These are phyloP conservation scores for Lycopodina hypogea DNA, from an alignment of 37 sponge, comb jelly and placozoan genomes.

Conservation along the genomic window DNA sequence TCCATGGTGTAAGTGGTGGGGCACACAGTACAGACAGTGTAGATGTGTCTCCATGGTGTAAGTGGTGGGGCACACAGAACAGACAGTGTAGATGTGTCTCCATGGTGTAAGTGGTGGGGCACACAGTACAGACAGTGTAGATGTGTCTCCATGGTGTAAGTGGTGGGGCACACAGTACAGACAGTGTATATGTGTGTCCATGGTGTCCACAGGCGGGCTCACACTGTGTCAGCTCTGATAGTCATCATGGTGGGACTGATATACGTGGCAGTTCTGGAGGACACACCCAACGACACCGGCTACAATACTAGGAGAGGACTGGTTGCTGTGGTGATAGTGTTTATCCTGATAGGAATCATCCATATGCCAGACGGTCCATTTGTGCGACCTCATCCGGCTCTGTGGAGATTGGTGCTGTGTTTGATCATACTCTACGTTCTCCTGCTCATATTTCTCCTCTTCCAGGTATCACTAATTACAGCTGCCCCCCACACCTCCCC, in stretches of 20 bases:
- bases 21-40: no score
- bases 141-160: no score
- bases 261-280: slow-evolving; percentile 59
- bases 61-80: no score
- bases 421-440: slow-evolving; percentile 72
- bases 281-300: slow-evolving; percentile 45
- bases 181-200: neutral
- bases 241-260: slow-evolving; percentile 46
- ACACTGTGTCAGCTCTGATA: slow-evolving; percentile 71
- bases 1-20: no score
- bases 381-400: slow-evolving; percentile 80
- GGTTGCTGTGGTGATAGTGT: slow-evolving; percentile 65
- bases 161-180: no score
- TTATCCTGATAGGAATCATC: slow-evolving; percentile 76
- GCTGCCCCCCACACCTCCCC: neutral
- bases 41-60: no score
- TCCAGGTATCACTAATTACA: slow-evolving; percentile 50
- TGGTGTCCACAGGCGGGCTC: slow-evolving; percentile 78
- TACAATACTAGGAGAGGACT: slow-evolving; percentile 73
- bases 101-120: no score
- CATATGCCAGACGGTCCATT: slow-evolving; percentile 90
- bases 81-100: no score
- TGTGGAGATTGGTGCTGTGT: slow-evolving; percentile 55
- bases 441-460: slow-evolving; percentile 71
- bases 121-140: no score